Percentiles rank a stretch among this genome's conserved stretches.
These are phyloP conservation scores for Cosmorhoe ocellata DNA, from an alignment of 2,888 invertebrate species.

Conservation along the genomic window DNA sequence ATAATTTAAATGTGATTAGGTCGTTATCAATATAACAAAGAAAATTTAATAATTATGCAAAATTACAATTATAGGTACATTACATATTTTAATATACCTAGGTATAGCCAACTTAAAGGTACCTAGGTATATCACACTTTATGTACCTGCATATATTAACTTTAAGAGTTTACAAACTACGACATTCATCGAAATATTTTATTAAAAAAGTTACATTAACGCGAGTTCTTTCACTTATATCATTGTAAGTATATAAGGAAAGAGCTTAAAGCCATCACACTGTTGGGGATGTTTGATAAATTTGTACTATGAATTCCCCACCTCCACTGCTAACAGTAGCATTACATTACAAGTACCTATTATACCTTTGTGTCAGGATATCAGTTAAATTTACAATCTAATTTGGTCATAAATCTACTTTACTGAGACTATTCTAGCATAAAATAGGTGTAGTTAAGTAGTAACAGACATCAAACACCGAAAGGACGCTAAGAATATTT, in stretches of 20 bases:
- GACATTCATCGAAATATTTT: constrained; percentile 65
- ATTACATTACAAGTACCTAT: constrained; percentile 45
- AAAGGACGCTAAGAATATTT: constrained; percentile 35
- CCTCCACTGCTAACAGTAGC: constrained; percentile 54
- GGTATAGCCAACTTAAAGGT: no score
- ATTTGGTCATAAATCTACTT: constrained; percentile 76
- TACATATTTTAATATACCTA: no score
- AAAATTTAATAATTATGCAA: constrained; percentile 38
- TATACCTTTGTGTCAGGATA: constrained; percentile 63
- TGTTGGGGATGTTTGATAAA: constrained; percentile 68
- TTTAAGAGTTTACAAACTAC: constrained; percentile 53
- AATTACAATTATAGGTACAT: constrained; percentile 35
- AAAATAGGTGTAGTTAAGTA: constrained; percentile 55
- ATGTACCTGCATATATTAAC: no score
- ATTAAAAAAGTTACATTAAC: constrained; percentile 57
- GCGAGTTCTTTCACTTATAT: constrained; percentile 64
- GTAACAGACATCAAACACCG: constrained; percentile 46
- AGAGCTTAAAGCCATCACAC: constrained; percentile 63
- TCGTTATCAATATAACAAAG: constrained; percentile 34
- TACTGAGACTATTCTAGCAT: constrained; percentile 70
- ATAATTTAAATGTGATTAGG: constrained; percentile 51
- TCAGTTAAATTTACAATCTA: constrained; percentile 58
- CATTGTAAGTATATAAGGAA: constrained; percentile 63
- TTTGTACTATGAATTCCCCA: constrained; percentile 76
- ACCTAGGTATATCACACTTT: no score